Evolutionary conservation across 2,888 invertebrate species (phyloP), one percentile per base, ranked within the genome.

Genomic region (Meandrusa payeni): DNA sequence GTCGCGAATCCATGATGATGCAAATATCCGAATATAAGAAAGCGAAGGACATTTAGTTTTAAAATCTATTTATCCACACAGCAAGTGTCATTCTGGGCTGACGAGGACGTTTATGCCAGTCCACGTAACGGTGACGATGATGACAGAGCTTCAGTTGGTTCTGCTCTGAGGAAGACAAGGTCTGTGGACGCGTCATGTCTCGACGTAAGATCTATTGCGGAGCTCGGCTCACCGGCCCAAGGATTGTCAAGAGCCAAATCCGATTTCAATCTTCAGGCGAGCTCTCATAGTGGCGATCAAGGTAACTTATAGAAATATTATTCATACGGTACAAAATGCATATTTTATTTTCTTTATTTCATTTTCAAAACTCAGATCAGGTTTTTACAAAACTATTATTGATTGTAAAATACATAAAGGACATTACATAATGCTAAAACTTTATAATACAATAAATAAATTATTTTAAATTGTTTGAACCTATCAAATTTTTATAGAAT

Each of bases 141-240:
- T 37, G 94, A 94, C 63, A 79, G 91, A 23, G 89, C 92, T 23
- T 94, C 94, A 36, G 89, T 95, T 48, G 92, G 92, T 22, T 94
- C 95, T 2, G 94, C 94, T 58, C 76, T 96, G 57, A 89, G 96
- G 59, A 96, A 96, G 79, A 95, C 96, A 5, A 92, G 95, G 64
- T 95, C 96, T 50, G 95, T 96, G 78, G 96, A 96, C 67, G 96
- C 96, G 1, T 95, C 95, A 2, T 95, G 95, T 64, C 88, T 95
- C 50, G 96, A 96, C 62, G 92, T 96, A 59, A 90, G 95, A 49
- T 92, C 93, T 56, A 89, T 94, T 61, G 90, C 89, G 27, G 91
- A 92, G 41, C 88, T 90, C 40, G 90, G 89, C 19, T 90, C 91
- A 5, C 92, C 92, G 22, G 77, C 91, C 31, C 90, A 91, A 58